Evolutionary conservation across 2,888 invertebrate species (phyloP).

Genomic region (Hypolimnas misippus): DNA sequence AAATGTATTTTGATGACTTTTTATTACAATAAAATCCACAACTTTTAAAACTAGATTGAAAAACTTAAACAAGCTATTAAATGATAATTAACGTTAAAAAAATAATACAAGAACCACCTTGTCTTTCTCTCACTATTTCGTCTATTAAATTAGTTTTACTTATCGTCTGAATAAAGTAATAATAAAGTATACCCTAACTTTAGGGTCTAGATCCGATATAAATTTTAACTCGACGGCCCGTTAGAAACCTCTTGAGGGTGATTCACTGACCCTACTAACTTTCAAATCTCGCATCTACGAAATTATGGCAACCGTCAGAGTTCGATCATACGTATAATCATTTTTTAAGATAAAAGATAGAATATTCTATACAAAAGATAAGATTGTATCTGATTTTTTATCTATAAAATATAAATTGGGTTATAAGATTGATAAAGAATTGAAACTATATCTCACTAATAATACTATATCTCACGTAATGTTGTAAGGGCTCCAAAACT

Average conservation of each 20-base stretch:
- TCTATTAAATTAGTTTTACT: slow-evolving; percentile 14
- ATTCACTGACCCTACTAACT: slow-evolving; percentile 37
- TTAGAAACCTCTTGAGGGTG: slow-evolving; percentile 34
- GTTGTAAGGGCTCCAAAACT: too few species aligned
- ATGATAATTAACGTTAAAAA: too few species aligned
- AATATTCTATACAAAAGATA: background rate
- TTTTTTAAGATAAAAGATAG: slow-evolving; percentile 8
- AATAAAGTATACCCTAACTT: slow-evolving; percentile 34
- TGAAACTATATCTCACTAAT: too few species aligned
- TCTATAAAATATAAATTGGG: background rate
- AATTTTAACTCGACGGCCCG: slow-evolving; percentile 33
- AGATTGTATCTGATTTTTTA: too few species aligned
- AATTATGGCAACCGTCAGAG: slow-evolving; percentile 27
- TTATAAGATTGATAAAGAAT: background rate
- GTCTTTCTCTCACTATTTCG: background rate
- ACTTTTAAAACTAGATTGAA: too few species aligned
- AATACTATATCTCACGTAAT: too few species aligned
- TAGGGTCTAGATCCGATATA: slow-evolving; percentile 33
- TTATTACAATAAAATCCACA: too few species aligned
- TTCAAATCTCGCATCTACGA: slow-evolving; percentile 31
- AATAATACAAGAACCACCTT: too few species aligned
- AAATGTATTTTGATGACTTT: too few species aligned
- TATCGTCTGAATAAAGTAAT: slow-evolving; percentile 25
- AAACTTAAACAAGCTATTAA: too few species aligned
- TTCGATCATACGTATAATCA: slow-evolving; percentile 28